These are phyloP conservation scores for Bucorvus abyssinicus DNA, from an alignment of 2,797 vertebrate species.

Conservation along the genomic window DNA sequence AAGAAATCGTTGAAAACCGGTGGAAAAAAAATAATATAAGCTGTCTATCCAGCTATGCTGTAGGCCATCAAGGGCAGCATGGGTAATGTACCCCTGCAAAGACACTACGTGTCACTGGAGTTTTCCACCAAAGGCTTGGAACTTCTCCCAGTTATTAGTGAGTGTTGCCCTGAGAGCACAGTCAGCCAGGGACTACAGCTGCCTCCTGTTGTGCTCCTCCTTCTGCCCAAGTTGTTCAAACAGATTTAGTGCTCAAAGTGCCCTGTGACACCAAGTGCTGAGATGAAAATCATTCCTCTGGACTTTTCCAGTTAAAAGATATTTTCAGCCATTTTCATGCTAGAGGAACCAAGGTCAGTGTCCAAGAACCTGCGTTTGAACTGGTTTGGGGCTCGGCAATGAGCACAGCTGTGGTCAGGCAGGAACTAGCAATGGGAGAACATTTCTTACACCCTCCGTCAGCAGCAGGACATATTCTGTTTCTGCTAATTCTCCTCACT, in stretches of 20 bases:
- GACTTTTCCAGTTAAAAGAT: background rate
- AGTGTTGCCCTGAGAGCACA: background rate
- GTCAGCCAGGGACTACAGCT: background rate
- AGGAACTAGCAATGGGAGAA: background rate
- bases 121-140: background rate
- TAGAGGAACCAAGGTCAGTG: background rate
- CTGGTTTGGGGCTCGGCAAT: background rate
- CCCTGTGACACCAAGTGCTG: background rate
- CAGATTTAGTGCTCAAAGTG: background rate
- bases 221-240: background rate
- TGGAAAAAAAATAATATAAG: background rate
- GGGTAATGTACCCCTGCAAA: background rate
- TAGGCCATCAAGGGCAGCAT: background rate
- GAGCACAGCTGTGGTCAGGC: background rate
- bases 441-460: background rate
- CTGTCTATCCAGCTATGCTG: background rate
- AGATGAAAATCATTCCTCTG: background rate
- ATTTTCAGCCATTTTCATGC: background rate
- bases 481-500: background rate
- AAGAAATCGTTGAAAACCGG: background rate
- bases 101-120: background rate
- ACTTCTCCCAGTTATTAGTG: background rate
- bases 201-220: background rate
- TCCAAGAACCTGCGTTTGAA: background rate
- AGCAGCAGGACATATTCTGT: background rate